A percentile compares a stretch with the other conserved stretches of the same genome.
Evolutionary conservation across 2,113 vertebrate genomes (phyloP).

Genomic region (Bujurquina vittata): DNA sequence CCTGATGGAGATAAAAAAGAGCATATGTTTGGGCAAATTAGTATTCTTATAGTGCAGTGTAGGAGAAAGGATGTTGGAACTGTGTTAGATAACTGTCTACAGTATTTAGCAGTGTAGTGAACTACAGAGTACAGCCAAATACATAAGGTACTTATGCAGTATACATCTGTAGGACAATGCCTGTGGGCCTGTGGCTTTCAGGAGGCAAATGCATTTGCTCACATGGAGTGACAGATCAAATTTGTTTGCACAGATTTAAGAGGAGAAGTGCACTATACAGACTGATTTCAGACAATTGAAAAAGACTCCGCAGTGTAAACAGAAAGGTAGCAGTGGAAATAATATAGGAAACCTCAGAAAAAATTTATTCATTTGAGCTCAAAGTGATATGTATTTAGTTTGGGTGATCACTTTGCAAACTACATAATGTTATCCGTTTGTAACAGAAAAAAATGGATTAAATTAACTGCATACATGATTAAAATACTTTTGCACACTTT

Average conservation of each 20-base stretch:
- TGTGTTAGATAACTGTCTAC: background rate
- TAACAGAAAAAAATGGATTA: background rate
- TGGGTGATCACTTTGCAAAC: background rate
- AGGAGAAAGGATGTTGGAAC: background rate
- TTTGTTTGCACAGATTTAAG: conserved; percentile 54
- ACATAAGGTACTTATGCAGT: background rate
- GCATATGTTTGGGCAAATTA: background rate
- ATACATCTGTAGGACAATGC: conserved; percentile 19
- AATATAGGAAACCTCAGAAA: background rate
- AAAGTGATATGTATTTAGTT: background rate
- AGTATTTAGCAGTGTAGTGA: background rate
- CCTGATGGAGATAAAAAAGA: background rate
- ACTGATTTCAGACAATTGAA: conserved; percentile 33
- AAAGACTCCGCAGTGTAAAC: conserved; percentile 16
- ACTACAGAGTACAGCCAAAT: background rate
- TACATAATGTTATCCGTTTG: background rate
- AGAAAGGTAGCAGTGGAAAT: background rate
- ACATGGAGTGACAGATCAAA: conserved; percentile 41
- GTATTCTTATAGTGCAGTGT: background rate
- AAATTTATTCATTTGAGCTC: background rate
- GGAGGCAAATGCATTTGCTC: conserved; percentile 29
- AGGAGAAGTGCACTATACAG: conserved; percentile 26
- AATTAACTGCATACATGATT: background rate
- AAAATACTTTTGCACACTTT: background rate
- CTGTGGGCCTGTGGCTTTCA: conserved; percentile 7